These are phyloP conservation scores for Rhabdornis inornatus DNA, from an alignment of 2,113 vertebrate species.

Conservation along the genomic window DNA sequence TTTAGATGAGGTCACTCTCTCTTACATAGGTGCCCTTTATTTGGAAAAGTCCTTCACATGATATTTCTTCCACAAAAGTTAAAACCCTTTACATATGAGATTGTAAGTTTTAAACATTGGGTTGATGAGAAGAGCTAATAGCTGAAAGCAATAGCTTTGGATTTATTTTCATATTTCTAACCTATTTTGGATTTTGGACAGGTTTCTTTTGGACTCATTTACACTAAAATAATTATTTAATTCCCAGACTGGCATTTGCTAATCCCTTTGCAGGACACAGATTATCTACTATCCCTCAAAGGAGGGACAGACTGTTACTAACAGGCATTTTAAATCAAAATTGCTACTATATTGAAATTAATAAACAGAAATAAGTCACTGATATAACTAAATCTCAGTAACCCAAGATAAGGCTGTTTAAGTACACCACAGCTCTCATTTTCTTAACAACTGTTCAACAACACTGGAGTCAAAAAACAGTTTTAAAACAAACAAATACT, in stretches of 20 bases:
- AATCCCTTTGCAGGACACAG: slow-evolving; percentile 54
- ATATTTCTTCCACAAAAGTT: background rate
- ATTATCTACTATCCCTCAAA: slow-evolving; percentile 51
- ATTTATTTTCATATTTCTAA: slow-evolving; percentile 22
- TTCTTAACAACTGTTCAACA: slow-evolving; percentile 26
- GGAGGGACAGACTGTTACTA: slow-evolving; percentile 18
- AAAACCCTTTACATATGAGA: background rate
- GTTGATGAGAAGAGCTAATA: slow-evolving; percentile 37
- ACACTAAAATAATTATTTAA: slow-evolving; percentile 62
- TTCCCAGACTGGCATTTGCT: background rate
- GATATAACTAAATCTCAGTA: slow-evolving; percentile 33
- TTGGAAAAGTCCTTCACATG: background rate
- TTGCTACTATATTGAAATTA: slow-evolving; percentile 52
- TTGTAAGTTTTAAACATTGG: background rate
- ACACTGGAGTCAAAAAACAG: background rate
- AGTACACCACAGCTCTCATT: background rate
- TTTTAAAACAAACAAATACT: slow-evolving; percentile 16
- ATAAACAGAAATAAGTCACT: slow-evolving; percentile 43
- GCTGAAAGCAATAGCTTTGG: background rate
- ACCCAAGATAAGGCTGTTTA: background rate
- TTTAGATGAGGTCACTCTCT: background rate
- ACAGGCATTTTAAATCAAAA: slow-evolving; percentile 63
- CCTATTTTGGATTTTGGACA: slow-evolving; percentile 10
- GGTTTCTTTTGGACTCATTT: slow-evolving; percentile 52
- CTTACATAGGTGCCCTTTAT: background rate